A percentile compares a stretch with the other conserved stretches of the same genome.
phyloP scores from a whole-genome alignment of 1,140 invertebrate genomes.

The Holotrichia oblita region DNA sequence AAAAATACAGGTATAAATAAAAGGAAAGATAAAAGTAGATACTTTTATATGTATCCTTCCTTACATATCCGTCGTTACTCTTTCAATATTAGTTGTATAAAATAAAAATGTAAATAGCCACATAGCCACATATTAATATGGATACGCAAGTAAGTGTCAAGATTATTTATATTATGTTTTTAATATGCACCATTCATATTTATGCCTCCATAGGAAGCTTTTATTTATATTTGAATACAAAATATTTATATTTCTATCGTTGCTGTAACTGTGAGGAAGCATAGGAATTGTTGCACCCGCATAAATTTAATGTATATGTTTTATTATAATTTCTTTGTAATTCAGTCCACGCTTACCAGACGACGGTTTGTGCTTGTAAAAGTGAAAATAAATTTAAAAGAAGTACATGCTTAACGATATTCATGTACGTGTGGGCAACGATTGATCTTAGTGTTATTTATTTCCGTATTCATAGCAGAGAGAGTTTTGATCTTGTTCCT shows the following conservation, averaged over 20 bases:
- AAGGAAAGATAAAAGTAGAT: neutral
- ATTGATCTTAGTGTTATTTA: too few species aligned
- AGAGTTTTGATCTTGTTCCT: too few species aligned
- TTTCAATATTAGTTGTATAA: constrained; percentile 3
- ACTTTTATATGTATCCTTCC: neutral
- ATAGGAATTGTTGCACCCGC: neutral
- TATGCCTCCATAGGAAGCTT: neutral
- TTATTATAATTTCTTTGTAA: neutral
- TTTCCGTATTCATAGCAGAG: too few species aligned
- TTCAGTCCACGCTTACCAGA: neutral
- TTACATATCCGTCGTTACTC: neutral
- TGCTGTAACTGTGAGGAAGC: neutral
- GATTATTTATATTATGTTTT: neutral
- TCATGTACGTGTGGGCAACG: too few species aligned
- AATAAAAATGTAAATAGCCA: neutral
- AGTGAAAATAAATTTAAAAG: too few species aligned
- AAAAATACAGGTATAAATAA: neutral
- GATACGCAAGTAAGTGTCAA: neutral
- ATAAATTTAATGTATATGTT: neutral
- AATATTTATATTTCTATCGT: neutral
- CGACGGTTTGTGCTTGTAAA: too few species aligned
- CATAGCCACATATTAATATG: neutral
- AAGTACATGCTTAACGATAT: too few species aligned
- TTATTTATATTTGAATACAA: neutral
- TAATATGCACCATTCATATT: constrained; percentile 9